Conservation (phyloP, 2,797 vertebrate genomes). For the Chlorospingus flavigularis region DNA sequence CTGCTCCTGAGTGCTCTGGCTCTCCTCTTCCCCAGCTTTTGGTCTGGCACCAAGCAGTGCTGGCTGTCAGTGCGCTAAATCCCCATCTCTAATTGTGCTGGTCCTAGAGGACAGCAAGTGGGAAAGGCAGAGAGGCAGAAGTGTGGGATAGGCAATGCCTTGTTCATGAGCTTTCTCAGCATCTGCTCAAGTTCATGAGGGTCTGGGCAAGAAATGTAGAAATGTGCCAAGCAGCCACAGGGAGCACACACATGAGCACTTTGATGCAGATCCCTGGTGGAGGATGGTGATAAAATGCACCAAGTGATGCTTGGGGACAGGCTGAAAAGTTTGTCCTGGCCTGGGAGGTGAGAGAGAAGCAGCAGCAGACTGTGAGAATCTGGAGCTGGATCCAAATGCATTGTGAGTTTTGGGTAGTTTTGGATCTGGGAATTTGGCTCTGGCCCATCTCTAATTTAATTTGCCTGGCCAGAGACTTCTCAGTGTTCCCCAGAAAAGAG, state of each 20-base stretch:
- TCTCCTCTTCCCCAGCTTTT: not conserved
- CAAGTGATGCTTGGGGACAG: not conserved
- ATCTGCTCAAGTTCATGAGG: slow-evolving; percentile 2
- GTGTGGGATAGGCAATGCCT: not conserved
- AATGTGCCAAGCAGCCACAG: not conserved
- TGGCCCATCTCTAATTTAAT: slow-evolving; percentile 39
- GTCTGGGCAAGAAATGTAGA: not conserved
- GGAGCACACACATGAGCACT: not conserved
- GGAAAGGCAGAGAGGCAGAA: not conserved
- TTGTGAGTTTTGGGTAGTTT: slow-evolving; percentile 4
- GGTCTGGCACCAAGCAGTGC: not conserved
- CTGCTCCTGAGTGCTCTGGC: not conserved
- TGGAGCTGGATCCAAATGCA: not conserved
- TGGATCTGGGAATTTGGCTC: slow-evolving; percentile 25
- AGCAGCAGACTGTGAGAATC: slow-evolving; percentile 6
- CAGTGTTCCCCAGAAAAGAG: not conserved
- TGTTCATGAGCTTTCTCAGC: not conserved
- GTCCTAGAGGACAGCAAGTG: not conserved
- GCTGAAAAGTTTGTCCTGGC: not conserved
- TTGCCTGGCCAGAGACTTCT: slow-evolving; percentile 14
- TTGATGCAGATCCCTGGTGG: not conserved
- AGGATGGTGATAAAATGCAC: not conserved
- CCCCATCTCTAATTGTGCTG: not conserved
- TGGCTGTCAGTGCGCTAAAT: not conserved
- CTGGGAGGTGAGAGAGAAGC: not conserved